Base-by-base conservation (phyloP, 2,113 vertebrate species). In the Gnathonemus longibarbis region DNA sequence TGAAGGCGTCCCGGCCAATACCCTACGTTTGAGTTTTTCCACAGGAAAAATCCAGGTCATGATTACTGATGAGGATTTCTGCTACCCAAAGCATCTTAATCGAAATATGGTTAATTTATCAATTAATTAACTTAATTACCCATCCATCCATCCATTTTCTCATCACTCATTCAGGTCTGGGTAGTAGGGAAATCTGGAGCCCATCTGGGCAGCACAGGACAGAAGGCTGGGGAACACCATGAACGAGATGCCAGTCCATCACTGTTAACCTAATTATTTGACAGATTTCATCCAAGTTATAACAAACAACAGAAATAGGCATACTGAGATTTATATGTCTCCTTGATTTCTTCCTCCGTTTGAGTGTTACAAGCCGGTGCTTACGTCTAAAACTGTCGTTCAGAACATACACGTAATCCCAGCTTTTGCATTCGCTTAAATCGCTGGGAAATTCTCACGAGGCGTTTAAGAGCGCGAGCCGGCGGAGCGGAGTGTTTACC, bases 381-480 rank as follows among this genome's bases (percentile, higher is more conserved):
- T 90, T 91, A 88, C 70, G 87, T 49, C 48, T 80, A 6, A 24
- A 93, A 89, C 92, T 91, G 92, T 92, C 90, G 21, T 17, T n/a
- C 19, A 11, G 84, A 88, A 31, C 11, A 4, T 62, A 84, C 46
- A 80, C 15, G 8, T 46, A 53, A 88, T 58, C 24, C 9, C 56
- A 13, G 35, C 10, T 31, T 88, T 88, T 19, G 45, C 42, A 70
- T 11, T 24, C 24, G 35, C 53, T 88, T 46, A 70, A 53, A 87
- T 27, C 49, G 42, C 45, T 5, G 17, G 46, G 48, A 87, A 87
- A 27, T 50, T 87, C 84, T 87, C 46, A 50, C 49, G 27, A 52
- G 27, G 50, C n/a, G 31, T 87, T 53, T 39, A 53, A 53, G 50
- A 56, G 48, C 24, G 84, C 48, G 74, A 80, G 74, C 74, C 15